Base-by-base conservation (phyloP, 2,113 vertebrate genomes). In the Colossoma macropomum region DNA sequence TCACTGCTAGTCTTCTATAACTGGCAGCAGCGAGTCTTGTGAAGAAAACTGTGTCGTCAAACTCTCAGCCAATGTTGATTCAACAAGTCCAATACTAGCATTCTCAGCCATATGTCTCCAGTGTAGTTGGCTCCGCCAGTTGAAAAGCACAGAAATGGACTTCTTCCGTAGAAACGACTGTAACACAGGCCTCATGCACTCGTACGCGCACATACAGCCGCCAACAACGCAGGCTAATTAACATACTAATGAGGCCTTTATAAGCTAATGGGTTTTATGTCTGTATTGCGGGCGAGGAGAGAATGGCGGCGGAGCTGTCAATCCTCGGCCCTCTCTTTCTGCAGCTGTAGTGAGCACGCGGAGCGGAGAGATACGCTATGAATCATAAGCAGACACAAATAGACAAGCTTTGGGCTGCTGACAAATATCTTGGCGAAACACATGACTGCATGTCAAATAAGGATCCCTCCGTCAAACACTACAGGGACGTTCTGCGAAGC, bases 181-280 rank as follows among this genome's bases (percentile, higher is more conserved):
- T 2, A 50, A 15, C 13, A 8, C 13, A 50, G 45, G 45, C 45
- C 62, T 69, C 80, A 66, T n/a, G 48, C 62, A 76, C 79, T 74
- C 78, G 73, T 69, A 54, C 78, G 60, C 66, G 60, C 54, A 28
- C 54, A 32, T 38, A n/a, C 68, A 30, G 52, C 52, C 17, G 52
- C 52, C 34, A 89, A 81, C 79, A 41, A 87, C 84, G 85, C 81
- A 59, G 82, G 88, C 82, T 88, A 86, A 92, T 92, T 91, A 91
- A 84, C 88, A 89, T 90, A 78, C 89, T 92, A 89, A 91, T 91
- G 79, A 89, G 68, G 9, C 69, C 81, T 90, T 83, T 84, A 80
- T 54, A 54, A 54, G 15, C 52, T 85, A 83, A 80, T 84, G 77
- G 62, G 75, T 79, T 85, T 68, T 72, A 60, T 77, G 83, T 82